Evolutionary conservation across 2,113 vertebrate genomes (phyloP).

Genomic region (Eupsittula cactorum): DNA sequence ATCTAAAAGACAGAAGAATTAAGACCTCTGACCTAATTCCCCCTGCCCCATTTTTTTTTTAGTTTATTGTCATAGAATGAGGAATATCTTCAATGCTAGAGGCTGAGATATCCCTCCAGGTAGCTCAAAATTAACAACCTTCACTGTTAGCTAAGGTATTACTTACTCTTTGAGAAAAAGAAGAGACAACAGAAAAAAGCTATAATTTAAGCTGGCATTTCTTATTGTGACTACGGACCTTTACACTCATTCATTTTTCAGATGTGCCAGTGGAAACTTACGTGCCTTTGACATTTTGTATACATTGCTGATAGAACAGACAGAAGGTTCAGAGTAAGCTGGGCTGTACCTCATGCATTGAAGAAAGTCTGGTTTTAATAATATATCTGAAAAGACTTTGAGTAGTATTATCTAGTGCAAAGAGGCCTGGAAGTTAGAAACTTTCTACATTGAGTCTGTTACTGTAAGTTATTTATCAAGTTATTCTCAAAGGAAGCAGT

Average conservation of each 20-base stretch:
- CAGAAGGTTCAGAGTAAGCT: not conserved
- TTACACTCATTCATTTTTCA: not conserved
- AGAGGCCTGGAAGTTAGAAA: not conserved
- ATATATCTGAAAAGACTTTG: not conserved
- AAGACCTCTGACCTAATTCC: not conserved
- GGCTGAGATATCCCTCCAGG: not conserved
- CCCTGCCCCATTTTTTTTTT: not conserved
- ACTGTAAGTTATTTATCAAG: not conserved
- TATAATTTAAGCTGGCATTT: not conserved
- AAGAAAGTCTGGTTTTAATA: not conserved
- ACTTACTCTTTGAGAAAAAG: not conserved
- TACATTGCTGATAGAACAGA: not conserved
- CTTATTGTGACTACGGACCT: not conserved
- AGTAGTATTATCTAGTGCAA: not conserved
- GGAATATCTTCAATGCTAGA: not conserved
- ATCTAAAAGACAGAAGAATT: not conserved
- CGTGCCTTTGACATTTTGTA: not conserved
- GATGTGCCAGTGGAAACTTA: not conserved
- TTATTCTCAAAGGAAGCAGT: not conserved
- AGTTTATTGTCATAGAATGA: not conserved
- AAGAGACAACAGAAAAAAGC: not conserved
- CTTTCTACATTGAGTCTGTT: not conserved
- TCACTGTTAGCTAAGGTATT: not conserved
- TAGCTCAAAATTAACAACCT: not conserved
- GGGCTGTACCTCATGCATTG: rapidly evolving